phyloP scores from a whole-genome alignment of 2,888 invertebrate species.

The Drosophila borborema region DNA sequence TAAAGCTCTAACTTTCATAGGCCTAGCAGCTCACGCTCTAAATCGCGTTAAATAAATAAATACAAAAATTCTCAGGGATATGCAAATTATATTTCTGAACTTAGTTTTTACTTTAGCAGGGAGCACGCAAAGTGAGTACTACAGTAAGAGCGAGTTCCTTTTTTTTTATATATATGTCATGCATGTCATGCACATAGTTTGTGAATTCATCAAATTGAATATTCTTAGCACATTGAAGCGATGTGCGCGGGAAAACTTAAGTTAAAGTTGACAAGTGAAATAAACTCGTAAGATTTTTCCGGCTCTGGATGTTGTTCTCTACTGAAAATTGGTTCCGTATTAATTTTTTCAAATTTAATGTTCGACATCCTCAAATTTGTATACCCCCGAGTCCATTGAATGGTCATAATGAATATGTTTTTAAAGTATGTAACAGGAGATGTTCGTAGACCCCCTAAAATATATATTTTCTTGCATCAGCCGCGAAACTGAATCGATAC shows the following conservation, averaged over 20 bases:
- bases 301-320: background rate
- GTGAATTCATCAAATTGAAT: conserved; percentile 5
- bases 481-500: no score
- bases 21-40: conserved; percentile 3
- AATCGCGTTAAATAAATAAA: conserved; percentile 8
- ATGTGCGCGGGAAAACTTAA: background rate
- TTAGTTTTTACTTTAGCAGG: no score
- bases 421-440: no score
- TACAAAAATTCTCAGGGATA: conserved; percentile 12
- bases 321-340: background rate
- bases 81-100: conserved; percentile 34
- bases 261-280: background rate
- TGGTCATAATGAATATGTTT: no score
- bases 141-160: background rate
- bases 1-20: conserved; percentile 1
- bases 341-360: no score
- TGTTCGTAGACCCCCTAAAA: no score
- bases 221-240: conserved; percentile 6
- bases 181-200: conserved; percentile 8
- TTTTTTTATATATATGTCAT: no score
- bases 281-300: background rate
- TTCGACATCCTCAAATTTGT: no score
- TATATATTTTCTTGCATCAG: no score
- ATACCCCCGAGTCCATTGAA: no score
- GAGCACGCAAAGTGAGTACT: background rate